Evolutionary conservation across 2,797 vertebrate genomes (phyloP).

Genomic region (Vespertilio murinus): DNA sequence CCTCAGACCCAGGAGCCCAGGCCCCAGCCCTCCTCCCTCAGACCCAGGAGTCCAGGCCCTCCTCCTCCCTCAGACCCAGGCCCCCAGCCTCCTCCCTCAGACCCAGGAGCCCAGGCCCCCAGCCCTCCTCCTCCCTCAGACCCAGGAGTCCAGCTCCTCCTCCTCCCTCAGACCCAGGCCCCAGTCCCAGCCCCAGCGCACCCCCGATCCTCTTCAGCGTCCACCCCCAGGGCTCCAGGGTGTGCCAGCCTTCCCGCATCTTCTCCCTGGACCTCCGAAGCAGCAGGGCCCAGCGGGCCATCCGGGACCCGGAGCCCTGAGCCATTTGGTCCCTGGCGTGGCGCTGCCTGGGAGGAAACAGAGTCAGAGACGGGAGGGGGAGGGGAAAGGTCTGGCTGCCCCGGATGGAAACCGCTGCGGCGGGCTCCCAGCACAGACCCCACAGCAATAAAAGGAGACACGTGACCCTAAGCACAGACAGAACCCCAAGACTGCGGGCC

Average conservation of each 20-base stretch:
- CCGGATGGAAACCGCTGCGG: not conserved
- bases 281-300: not conserved
- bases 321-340: not conserved
- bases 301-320: not conserved
- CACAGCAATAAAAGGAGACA: not conserved
- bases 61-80: not conserved
- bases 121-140: conserved; percentile 79
- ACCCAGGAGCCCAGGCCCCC: rapidly evolving
- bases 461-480: not conserved
- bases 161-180: conserved; percentile 74
- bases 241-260: not conserved
- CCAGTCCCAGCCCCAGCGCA: not conserved
- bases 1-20: too few relatives aligned
- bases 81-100: not conserved
- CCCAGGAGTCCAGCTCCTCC: conserved; percentile 21
- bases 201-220: conserved; percentile 74
- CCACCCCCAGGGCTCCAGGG: conserved; percentile 68
- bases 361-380: not conserved
- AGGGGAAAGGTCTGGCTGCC: not conserved
- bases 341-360: conserved; percentile 48
- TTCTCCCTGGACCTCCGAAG: conserved; percentile 48
- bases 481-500: not conserved
- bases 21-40: not conserved
- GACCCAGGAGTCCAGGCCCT: not conserved
- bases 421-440: not conserved